phyloP scores from a whole-genome alignment of 2,113 vertebrate genomes.

The Bos taurus region DNA sequence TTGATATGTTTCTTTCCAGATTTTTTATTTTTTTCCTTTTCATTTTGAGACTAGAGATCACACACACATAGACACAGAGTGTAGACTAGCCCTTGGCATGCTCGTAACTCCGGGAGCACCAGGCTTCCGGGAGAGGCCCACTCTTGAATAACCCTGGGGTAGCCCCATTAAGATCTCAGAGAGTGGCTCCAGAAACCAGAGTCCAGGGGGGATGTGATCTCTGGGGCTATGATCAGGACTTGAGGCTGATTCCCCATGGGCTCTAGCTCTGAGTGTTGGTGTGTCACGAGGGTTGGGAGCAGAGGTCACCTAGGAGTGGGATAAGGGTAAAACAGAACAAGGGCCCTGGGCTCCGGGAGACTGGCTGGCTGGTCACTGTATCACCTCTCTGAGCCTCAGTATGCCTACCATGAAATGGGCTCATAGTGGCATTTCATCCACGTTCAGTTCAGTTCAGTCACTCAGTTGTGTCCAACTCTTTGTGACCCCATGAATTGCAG shows the following conservation, averaged over 20 bases:
- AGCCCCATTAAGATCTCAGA: background rate
- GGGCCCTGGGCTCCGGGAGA: background rate
- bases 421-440: background rate
- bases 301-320: background rate
- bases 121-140: too few relatives aligned
- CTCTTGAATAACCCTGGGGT: too few relatives aligned
- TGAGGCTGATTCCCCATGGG: background rate
- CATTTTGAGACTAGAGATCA: background rate
- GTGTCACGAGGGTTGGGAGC: background rate
- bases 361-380: background rate
- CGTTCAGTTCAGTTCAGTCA: too few relatives aligned
- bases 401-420: background rate
- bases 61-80: accelerated
- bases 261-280: background rate
- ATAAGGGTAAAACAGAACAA: background rate
- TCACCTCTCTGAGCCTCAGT: background rate
- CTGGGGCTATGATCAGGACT: too few relatives aligned
- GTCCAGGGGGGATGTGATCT: background rate
- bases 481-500: too few relatives aligned
- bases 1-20: background rate
- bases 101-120: accelerated
- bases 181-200: background rate
- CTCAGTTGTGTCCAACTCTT: too few relatives aligned
- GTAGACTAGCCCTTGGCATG: accelerated
- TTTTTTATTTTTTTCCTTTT: too few relatives aligned